Evolutionary conservation across 1,140 invertebrate species (phyloP), one percentile per base, ranked within the genome.

Genomic region (Leptinotarsa undecemlineata): DNA sequence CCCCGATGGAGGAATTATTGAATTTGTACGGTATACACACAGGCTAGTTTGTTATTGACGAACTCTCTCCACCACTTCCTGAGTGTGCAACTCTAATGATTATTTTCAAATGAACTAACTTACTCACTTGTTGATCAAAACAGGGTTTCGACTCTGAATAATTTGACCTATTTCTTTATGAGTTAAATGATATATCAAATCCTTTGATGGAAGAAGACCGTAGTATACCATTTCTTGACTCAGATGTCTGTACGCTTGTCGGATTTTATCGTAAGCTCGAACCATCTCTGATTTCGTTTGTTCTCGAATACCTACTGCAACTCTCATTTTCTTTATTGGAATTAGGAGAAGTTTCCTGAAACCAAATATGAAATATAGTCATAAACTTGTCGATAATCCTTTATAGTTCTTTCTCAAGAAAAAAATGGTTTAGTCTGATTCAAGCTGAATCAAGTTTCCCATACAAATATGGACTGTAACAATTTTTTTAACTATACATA

Each of bases 181-280:
- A 2, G 91, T 91, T 66, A 96, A 86, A 83, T 89, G 93, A 82
- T 90, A 94, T 26, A 95, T 83, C 0, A 95, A 84, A 26, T 92
- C 88, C 19, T 82, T 78, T 63, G 91, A 86, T 0, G 93, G 93
- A 17, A 96, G 76, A 15, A 88, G 85, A 74, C 91, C 91, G 76
- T 91, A 87, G 2, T 81, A 76, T 0, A 89, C 86, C 85, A 95
- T 87, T 21, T 89, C 76, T 17, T 86, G 77, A 0, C 87, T 91
- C 4, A 95, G 82, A 57, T 84, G 82, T 57, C 86, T 84, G 76
- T 90, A 91, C 0, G 88, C 91, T 26, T 90, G 57, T 70, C 93
- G 87, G 15, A 93, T 78, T 78, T 87, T 88, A 79, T 95, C 89
- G 0, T 89, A 80, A 14, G 86, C 84, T 33, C 87, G 83, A 14